Base-by-base conservation (phyloP, 2,888 invertebrate species). In the Oithona nana region DNA sequence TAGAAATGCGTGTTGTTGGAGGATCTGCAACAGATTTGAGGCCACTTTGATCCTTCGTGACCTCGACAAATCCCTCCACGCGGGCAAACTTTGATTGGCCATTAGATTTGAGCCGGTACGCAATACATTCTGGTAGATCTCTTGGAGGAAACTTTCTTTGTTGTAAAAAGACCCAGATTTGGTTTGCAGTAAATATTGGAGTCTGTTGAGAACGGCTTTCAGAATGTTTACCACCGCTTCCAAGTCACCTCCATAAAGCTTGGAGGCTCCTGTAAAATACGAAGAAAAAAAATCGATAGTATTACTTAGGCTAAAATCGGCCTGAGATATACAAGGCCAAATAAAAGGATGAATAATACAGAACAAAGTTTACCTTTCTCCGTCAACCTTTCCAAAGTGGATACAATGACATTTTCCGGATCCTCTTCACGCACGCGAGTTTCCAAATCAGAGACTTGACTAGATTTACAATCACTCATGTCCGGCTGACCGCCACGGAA, bases 211-310 rank as follows among this genome's bases (percentile, higher is more conserved):
- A 28, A 62, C 20, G 28, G 62, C 28, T 39, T 29, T 29, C 39
- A 90, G 86, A 61, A 90, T 87, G 70, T 84, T 85, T 0, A 88
- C 86, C 0, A 88, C 87, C 30, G 87, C 86, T 76, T 86, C 83
- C 84, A 90, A 87, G 71, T 90, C 89, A 1, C 89, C 89, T 1
- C 89, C 89, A 72, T 88, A 89, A 0, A 90, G 74, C 0, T 83
- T 39, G 39, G 39, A 39, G 8, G 39, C 8, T 16, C 39, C 39
- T 11, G 39, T 29, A 71, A n/a, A n/a, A n/a, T n/a, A n/a, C n/a
- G n/a, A n/a, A n/a, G n/a, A n/a, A n/a, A n/a, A n/a, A n/a, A n/a
- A n/a, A n/a, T n/a, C n/a, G n/a, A n/a, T n/a, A n/a, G n/a, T n/a
- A n/a, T n/a, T n/a, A n/a, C n/a, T n/a, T n/a, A n/a, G n/a, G n/a